Base-by-base conservation (phyloP, 2,888 invertebrate species). In the Lordiphosa fenestrarum region DNA sequence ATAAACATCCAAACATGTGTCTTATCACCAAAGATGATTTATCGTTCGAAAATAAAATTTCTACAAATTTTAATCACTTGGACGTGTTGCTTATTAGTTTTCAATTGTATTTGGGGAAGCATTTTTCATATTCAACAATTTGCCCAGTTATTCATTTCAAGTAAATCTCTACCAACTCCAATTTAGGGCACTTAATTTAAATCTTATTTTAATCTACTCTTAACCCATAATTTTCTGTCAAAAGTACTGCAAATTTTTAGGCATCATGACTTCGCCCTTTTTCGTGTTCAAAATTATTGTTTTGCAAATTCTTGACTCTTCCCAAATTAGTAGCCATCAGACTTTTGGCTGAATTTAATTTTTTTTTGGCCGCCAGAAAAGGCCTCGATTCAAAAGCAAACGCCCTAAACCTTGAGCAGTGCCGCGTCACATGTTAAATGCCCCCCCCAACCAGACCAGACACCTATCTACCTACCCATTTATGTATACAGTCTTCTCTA, bases 391-490 rank as follows among this genome's bases (percentile, higher is more conserved):
- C 52, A 37, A 58, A 54, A 36, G 38, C 25, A 39, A 35, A 53
- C 65, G 77, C 77, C 81, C 81, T 77, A 70, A 77, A 77, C 77
- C 66, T 67, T 68, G 64, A 73, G 63, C 70, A 47, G 67, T n/a
- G n/a, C n/a, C 67, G 65, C 67, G 72, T 66, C 77, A 74, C 63
- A 72, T 72, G 81, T 73, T 80, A 67, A 76, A 76, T 71, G 76
- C 69, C 57, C 59, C 58, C 15, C 15, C 15, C 42, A 33, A 33
- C 42, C 40, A 44, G 57, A 61, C 50, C 62, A 55, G 54, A 63
- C 62, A 55, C 62, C 62, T 54, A 44, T 33, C 40, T 40, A 35
- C 41, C 25, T 41, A 44, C 15, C 13, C 13, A 44, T 50, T 5
- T 33, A 46, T 41, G 37, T 60, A 42, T 39, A 37, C 9, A 42